phyloP scores from a whole-genome alignment of 2,888 invertebrate genomes.

The Cephus nigrinus region DNA sequence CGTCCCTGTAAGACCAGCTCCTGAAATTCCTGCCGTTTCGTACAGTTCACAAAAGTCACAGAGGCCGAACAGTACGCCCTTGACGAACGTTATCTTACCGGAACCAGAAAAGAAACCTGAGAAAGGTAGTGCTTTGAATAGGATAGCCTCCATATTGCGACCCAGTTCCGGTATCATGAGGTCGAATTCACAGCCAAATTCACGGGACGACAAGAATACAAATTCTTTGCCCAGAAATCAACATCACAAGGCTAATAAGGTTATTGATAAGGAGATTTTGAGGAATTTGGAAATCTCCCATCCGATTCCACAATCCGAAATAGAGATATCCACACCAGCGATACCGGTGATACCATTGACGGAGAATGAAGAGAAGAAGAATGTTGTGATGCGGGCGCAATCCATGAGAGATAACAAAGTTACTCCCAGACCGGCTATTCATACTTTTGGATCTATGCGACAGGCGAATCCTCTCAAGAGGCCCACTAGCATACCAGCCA shows the following conservation, averaged over 20 bases:
- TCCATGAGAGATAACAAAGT: slow-evolving; percentile 77
- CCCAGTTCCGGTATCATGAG: slow-evolving; percentile 67
- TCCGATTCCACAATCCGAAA: slow-evolving; percentile 81
- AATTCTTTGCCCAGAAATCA: slow-evolving; percentile 73
- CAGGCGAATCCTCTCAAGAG: slow-evolving; percentile 75
- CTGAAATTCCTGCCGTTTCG: slow-evolving; percentile 65
- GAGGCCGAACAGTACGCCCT: slow-evolving; percentile 22
- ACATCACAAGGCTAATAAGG: slow-evolving; percentile 74
- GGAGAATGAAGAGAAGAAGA: slow-evolving; percentile 69
- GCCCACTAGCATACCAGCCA: slow-evolving; percentile 79
- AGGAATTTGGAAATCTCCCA: slow-evolving; percentile 84
- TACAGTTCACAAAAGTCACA: slow-evolving; percentile 10
- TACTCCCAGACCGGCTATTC: slow-evolving; percentile 73
- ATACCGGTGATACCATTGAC: slow-evolving; percentile 70
- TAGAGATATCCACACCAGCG: slow-evolving; percentile 71
- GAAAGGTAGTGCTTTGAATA: slow-evolving; percentile 72
- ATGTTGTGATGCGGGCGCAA: slow-evolving; percentile 81
- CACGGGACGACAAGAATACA: slow-evolving; percentile 65
- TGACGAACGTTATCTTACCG: slow-evolving; percentile 36
- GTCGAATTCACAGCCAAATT: slow-evolving; percentile 68
- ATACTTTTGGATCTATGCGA: slow-evolving; percentile 87
- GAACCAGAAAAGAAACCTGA: slow-evolving; percentile 70
- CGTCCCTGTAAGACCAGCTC: slow-evolving; percentile 72
- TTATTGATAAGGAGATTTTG: slow-evolving; percentile 77
- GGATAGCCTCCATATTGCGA: slow-evolving; percentile 78